Evolutionary conservation across 2,888 invertebrate species (phyloP).

Genomic region (Aleiodes testaceus): DNA sequence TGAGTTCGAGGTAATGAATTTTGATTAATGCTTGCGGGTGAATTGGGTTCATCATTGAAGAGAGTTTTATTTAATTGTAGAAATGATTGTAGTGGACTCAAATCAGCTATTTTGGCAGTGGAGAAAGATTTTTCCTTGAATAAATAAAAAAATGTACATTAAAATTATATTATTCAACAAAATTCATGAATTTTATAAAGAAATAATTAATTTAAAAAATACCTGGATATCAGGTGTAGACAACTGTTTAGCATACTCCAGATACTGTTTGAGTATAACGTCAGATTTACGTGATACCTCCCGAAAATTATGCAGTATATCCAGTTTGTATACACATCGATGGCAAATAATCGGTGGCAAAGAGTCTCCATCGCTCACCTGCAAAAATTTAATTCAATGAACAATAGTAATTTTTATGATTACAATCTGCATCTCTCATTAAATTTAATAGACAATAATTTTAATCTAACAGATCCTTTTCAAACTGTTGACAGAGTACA

Average conservation of each 20-base stretch:
- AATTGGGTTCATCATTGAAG: conserved; percentile 68
- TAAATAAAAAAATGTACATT: conserved; percentile 13
- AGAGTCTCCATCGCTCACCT: conserved; percentile 85
- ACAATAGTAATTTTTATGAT: neutral
- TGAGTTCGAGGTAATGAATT: conserved; percentile 67
- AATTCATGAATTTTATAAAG: neutral
- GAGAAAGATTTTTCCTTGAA: conserved; percentile 69
- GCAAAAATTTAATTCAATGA: conserved; percentile 32
- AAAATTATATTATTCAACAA: too few species aligned
- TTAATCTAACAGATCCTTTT: neutral
- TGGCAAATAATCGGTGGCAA: conserved; percentile 86
- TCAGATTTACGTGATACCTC: conserved; percentile 85
- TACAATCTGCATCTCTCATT: too few species aligned
- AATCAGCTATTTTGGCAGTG: conserved; percentile 71
- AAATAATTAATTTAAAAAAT: neutral
- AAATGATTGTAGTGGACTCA: conserved; percentile 67
- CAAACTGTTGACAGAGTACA: neutral
- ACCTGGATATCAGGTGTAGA: conserved; percentile 79
- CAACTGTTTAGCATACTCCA: conserved; percentile 81
- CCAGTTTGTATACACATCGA: conserved; percentile 84
- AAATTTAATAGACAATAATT: neutral
- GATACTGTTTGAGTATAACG: conserved; percentile 83
- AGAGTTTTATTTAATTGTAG: conserved; percentile 68
- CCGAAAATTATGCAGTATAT: conserved; percentile 84
- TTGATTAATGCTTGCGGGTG: conserved; percentile 70